Percentiles rank a stretch among this genome's conserved stretches.
Conservation (phyloP, 1,140 invertebrate genomes). For the Zaprionus davidi region DNA sequence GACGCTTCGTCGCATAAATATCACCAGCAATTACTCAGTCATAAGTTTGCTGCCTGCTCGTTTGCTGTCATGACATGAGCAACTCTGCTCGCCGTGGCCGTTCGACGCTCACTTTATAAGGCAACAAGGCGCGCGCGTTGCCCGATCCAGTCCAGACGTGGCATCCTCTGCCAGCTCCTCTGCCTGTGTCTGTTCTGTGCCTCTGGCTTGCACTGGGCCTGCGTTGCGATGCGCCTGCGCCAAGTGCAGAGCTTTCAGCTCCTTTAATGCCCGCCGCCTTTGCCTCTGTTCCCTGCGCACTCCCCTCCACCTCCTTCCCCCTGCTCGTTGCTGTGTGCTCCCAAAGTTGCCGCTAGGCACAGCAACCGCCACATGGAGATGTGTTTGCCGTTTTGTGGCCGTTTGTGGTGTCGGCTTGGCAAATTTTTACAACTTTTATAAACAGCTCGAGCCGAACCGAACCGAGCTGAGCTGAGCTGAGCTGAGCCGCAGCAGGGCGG, state of each 20-base stretch:
- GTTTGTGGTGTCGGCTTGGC: slow-evolving; percentile 72
- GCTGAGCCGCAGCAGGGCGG: slow-evolving; percentile 71
- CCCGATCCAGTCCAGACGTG: not conserved
- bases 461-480: slow-evolving; percentile 16
- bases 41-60: slow-evolving; percentile 83
- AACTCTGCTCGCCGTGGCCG: slow-evolving; percentile 63
- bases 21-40: slow-evolving; percentile 84
- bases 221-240: slow-evolving; percentile 42
- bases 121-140: slow-evolving; percentile 33
- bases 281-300: not conserved
- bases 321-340: slow-evolving; percentile 37
- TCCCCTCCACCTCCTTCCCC: not conserved
- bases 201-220: not conserved
- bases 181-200: not conserved
- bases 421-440: slow-evolving; percentile 75
- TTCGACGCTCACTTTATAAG: slow-evolving; percentile 69
- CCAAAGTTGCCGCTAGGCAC: slow-evolving; percentile 65
- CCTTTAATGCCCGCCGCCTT: slow-evolving; percentile 60
- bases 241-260: slow-evolving; percentile 56
- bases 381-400: slow-evolving; percentile 29
- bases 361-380: slow-evolving; percentile 45
- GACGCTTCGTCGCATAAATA: slow-evolving; percentile 84
- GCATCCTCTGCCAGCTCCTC: not conserved
- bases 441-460: slow-evolving; percentile 62
- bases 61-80: slow-evolving; percentile 82